Evolutionary conservation across 2,113 vertebrate genomes (phyloP).

Genomic region (Budorcas taxicolor): DNA sequence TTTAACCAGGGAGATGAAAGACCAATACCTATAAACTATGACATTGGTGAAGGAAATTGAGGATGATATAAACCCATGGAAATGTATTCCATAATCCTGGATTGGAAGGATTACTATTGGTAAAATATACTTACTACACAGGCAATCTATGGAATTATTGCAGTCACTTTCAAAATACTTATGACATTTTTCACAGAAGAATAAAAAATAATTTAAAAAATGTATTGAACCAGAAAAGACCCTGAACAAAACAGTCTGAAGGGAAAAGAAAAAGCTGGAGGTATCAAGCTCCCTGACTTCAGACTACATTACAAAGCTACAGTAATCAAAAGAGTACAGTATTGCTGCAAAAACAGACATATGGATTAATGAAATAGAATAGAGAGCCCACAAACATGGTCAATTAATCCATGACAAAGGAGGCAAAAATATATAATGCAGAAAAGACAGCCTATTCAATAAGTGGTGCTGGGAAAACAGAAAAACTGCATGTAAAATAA

Average conservation of each 20-base stretch:
- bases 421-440: not conserved
- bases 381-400: too few relatives aligned
- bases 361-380: too few relatives aligned
- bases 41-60: not conserved
- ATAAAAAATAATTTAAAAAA: not conserved
- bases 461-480: too few relatives aligned
- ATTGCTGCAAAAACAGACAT: too few relatives aligned
- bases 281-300: too few relatives aligned
- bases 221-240: not conserved
- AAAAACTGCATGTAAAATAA: too few relatives aligned
- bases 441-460: too few relatives aligned
- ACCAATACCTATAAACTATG: not conserved
- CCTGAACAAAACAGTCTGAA: not conserved
- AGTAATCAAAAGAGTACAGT: not conserved
- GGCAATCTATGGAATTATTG: not conserved
- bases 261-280: too few relatives aligned
- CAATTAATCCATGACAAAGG: too few relatives aligned
- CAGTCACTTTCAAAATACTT: not conserved
- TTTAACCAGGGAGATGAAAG: not conserved
- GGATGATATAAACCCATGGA: not conserved
- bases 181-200: not conserved
- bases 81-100: not conserved
- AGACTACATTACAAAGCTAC: not conserved
- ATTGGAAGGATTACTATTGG: not conserved
- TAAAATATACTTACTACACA: not conserved